Evolutionary conservation across 2,113 vertebrate genomes (phyloP), one percentile per base, ranked within the genome.

Genomic region (Eudyptes chrysolophus): DNA sequence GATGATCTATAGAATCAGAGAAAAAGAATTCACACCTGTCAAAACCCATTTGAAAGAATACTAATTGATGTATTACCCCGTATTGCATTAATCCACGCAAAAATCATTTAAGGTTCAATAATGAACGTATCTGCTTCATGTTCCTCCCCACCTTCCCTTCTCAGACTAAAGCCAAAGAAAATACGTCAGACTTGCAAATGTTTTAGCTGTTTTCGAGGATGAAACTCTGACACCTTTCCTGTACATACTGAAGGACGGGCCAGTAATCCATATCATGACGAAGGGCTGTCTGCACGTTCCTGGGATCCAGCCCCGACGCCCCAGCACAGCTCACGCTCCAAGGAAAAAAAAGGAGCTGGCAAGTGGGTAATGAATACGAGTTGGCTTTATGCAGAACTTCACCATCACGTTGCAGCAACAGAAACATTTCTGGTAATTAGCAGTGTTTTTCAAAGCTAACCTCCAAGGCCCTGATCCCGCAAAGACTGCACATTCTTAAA

Each of bases 21-120:
- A 54, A 60, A 69, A 78, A 25, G 9, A 61, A 90, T 12, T n/a
- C 46, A 26, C 18, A 18, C 26, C 13, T 38, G 22, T 26, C 17
- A n/a, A 89, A 70, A 6, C 7, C 13, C 11, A 61, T 57, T 9
- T 46, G 6, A 69, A 72, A n/a, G 22, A 60, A 55, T 5, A 21
- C 0, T 1, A 38, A 65, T 3, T 38, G 38, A 68, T 12, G 48
- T 7, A 9, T 14, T 34, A 29, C 32, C 65, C 15, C 6, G 0
- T 3, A 29, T 4, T 38, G 13, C 34, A n/a, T 26, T 77, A 48
- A 77, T 34, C 27, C 46, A 57, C 0, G 0, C 34, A 66, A 87
- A 91, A 84, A 22, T 1, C 6, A 77, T 19, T 24, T 36, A n/a
- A 44, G 13, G 19, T n/a, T 83, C 34, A 79, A 16, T 4, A 49